Conservation (phyloP, 2,113 vertebrate genomes). For the Motacilla alba region DNA sequence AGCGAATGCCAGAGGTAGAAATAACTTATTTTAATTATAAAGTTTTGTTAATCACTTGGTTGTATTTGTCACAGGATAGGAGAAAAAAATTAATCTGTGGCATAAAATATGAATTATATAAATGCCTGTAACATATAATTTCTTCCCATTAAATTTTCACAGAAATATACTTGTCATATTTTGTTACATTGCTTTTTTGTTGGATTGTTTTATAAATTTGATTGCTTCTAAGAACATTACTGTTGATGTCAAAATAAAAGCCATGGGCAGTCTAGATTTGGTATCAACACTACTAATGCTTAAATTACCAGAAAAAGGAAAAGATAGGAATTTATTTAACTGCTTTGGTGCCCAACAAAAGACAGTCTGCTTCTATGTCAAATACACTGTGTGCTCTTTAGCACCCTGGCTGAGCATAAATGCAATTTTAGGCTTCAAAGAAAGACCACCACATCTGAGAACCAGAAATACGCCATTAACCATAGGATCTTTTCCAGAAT, state of each 20-base stretch:
- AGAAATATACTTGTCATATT: slow-evolving; percentile 57
- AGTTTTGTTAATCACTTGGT: slow-evolving; percentile 23
- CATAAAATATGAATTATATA: slow-evolving; percentile 59
- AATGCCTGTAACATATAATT: slow-evolving; percentile 50
- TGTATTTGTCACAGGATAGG: slow-evolving; percentile 14
- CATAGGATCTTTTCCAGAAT: not conserved
- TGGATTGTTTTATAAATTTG: slow-evolving; percentile 62
- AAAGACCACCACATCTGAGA: not conserved
- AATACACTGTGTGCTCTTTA: not conserved
- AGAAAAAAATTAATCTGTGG: slow-evolving; percentile 30
- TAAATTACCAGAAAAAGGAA: slow-evolving; percentile 33
- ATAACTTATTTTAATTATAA: slow-evolving; percentile 16
- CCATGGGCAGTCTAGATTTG: slow-evolving; percentile 29
- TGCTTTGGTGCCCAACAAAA: not conserved
- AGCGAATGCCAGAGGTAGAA: slow-evolving; percentile 1
- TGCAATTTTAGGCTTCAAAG: not conserved
- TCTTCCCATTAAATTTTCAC: slow-evolving; percentile 62
- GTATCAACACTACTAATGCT: slow-evolving; percentile 59
- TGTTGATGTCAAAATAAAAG: slow-evolving; percentile 69
- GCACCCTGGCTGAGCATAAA: not conserved
- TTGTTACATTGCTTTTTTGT: slow-evolving; percentile 62
- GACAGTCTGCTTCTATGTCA: not conserved
- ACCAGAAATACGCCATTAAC: not conserved
- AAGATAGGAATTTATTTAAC: not conserved
- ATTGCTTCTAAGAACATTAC: slow-evolving; percentile 55